Evolutionary conservation across 2,888 invertebrate species (phyloP).

Genomic region (Amblyjoppa proteus): DNA sequence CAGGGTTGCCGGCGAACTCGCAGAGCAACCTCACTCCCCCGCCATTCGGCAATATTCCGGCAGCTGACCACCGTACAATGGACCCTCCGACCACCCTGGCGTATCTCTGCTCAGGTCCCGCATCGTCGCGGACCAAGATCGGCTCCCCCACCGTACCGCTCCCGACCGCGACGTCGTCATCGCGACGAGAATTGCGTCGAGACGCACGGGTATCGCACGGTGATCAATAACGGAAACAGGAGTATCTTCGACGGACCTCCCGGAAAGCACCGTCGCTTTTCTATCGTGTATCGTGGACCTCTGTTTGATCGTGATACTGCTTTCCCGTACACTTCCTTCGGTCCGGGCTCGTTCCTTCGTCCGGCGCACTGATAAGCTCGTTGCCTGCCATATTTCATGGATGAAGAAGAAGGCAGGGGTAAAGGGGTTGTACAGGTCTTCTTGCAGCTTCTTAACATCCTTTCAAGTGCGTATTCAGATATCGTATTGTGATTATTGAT

Average conservation of each 20-base stretch:
- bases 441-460: neutral
- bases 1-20: constrained; percentile 19
- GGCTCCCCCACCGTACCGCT: constrained; percentile 37
- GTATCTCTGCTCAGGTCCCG: constrained; percentile 14
- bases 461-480: neutral
- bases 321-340: neutral
- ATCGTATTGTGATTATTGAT: neutral
- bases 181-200: neutral
- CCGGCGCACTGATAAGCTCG: neutral
- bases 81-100: constrained; percentile 70
- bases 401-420: neutral
- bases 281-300: neutral
- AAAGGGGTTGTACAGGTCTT: neutral
- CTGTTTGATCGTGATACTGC: neutral
- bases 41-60: constrained; percentile 78
- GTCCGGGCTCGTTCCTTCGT: too few species aligned
- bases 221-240: constrained; percentile 73
- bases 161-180: constrained; percentile 5
- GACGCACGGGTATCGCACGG: constrained; percentile 65
- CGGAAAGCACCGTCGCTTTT: neutral
- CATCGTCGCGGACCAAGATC: constrained; percentile 11
- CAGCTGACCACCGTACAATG: constrained; percentile 76
- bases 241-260: constrained; percentile 66
- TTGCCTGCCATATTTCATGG: neutral
- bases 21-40: constrained; percentile 67